Percentiles rank a stretch among this genome's conserved stretches.
phyloP scores from a whole-genome alignment of 2,113 vertebrate genomes.

The Peromyscus californicus region DNA sequence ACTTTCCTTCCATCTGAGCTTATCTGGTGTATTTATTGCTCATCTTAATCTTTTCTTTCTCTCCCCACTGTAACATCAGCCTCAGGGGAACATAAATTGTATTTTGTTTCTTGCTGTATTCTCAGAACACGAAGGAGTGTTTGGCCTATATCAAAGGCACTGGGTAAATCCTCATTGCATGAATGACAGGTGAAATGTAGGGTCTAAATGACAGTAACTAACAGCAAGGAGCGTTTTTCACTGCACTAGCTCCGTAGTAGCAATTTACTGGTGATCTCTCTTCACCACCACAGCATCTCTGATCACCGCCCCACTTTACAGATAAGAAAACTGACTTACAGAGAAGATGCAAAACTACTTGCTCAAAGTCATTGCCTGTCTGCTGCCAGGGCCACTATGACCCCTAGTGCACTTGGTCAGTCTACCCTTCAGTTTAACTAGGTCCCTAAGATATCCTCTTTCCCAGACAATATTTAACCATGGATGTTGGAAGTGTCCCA shows the following conservation, averaged over 20 bases:
- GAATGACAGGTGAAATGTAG: neutral
- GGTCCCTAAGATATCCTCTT: neutral
- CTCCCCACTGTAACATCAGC: neutral
- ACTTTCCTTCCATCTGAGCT: neutral
- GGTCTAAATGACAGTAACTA: neutral
- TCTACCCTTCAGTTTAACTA: too few relatives aligned
- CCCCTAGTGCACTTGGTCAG: too few relatives aligned
- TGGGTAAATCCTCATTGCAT: neutral
- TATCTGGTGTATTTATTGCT: neutral
- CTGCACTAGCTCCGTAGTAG: neutral
- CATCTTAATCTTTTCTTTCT: neutral
- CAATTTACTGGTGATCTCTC: neutral
- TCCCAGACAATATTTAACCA: neutral
- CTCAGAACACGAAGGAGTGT: neutral
- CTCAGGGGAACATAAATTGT: neutral
- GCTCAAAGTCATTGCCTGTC: neutral
- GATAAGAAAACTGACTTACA: neutral
- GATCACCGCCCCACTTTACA: neutral
- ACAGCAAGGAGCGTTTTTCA: neutral
- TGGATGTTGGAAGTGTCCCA: neutral
- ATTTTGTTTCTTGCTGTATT: constrained; percentile 7
- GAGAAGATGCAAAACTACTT: neutral
- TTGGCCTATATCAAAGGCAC: neutral
- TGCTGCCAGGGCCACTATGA: neutral
- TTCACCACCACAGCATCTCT: neutral